Evolutionary conservation across 2,797 vertebrate genomes (phyloP), one percentile per base, ranked within the genome.

Genomic region (Sebastes minor): DNA sequence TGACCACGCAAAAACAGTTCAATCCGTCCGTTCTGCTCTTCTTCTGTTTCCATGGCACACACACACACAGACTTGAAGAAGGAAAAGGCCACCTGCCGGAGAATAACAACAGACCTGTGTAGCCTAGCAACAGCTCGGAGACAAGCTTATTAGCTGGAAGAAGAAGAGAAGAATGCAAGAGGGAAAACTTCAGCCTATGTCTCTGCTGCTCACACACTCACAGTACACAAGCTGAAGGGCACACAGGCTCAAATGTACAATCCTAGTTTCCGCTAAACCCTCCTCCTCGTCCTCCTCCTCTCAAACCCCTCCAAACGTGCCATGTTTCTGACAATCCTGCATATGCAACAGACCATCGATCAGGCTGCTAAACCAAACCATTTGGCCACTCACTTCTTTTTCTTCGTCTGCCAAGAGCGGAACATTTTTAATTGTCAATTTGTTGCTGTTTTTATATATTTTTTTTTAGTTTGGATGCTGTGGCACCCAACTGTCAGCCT

Each of bases 111-210:
- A 87, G 88, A 92, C 79, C 80, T 74, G 81, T 89, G 94, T 95
- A 93, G 91, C 95, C 92, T 95, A 95, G 95, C 94, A 96, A 96
- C 95, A 94, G 89, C 91, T 92, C 49, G 14, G 82, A 92, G 90
- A 74, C 73, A 56, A 78, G 86, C 91, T 90, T 92, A 92, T 94
- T 94, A 90, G 85, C 82, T 74, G 73, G 46, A 81, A 77, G 70
- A 80, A 72, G 86, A 46, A 83, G 84, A 85, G 86, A 88, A 85
- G 80, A 89, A 83, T 57, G 71, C 84, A 71, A 78, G 32, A 82
- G 86, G 71, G 80, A 82, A 88, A 95, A 93, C 89, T 94, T 91
- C 82, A 27, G 88, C 88, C 87, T 71, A 10, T 83, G 82, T 93
- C 78, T 85, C 85, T 80, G 72, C 75, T 82, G 89, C 77, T 89